A percentile compares a stretch with the other conserved stretches of the same genome.
phyloP scores from a whole-genome alignment of 2,888 invertebrate species.

The Parapristionchus giblindavisi region DNA sequence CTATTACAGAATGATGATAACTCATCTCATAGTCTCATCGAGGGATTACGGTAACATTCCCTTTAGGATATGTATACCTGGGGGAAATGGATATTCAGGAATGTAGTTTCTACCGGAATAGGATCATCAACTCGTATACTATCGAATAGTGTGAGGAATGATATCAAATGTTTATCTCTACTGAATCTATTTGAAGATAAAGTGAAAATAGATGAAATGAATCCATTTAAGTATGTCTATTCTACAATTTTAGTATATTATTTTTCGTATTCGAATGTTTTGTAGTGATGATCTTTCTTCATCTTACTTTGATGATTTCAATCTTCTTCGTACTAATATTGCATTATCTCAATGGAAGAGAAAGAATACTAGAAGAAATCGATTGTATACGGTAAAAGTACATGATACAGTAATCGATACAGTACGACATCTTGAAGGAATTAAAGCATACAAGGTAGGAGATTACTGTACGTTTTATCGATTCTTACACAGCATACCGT shows the following conservation, averaged over 20 bases:
- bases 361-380: too few species aligned
- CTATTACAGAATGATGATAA: conserved; percentile 16
- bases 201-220: not conserved
- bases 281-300: too few species aligned
- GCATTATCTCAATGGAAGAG: not conserved
- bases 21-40: not conserved
- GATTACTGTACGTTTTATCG: not conserved
- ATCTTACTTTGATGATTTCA: too few species aligned
- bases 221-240: too few species aligned
- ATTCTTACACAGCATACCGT: not conserved
- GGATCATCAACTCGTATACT: conserved; percentile 22
- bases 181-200: conserved; percentile 3
- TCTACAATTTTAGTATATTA: too few species aligned
- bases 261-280: too few species aligned
- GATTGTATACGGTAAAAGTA: not conserved
- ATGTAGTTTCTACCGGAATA: too few species aligned
- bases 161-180: conserved; percentile 1
- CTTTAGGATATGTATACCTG: not conserved
- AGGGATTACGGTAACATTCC: not conserved
- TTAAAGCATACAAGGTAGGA: conserved; percentile 10
- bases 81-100: not conserved
- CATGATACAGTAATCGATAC: not conserved
- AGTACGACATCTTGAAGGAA: conserved; percentile 12
- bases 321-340: not conserved
- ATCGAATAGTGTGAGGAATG: conserved; percentile 11